These are phyloP conservation scores for Eulemur coronatus DNA, from an alignment of 2,797 vertebrate genomes.

Conservation along the genomic window DNA sequence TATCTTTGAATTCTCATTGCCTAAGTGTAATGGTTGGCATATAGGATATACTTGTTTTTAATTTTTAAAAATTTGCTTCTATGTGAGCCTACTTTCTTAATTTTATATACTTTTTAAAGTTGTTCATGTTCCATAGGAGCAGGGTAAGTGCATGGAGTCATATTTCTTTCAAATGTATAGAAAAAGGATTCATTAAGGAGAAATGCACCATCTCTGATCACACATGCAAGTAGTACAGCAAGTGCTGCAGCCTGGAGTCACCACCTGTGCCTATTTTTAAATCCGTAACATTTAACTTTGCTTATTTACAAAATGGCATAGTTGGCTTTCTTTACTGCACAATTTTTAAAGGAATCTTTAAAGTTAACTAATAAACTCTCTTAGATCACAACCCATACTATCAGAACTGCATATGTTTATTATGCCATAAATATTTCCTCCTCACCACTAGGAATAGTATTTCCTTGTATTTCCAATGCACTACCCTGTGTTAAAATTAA, in stretches of 20 bases:
- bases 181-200: not conserved
- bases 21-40: not conserved
- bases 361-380: not conserved
- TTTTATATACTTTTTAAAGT: not conserved
- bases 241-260: not conserved
- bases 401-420: not conserved
- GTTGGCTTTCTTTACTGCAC: not conserved
- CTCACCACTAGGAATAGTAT: not conserved
- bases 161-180: not conserved
- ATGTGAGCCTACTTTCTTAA: not conserved
- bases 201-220: not conserved
- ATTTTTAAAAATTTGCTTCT: not conserved
- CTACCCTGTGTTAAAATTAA: not conserved
- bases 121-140: not conserved
- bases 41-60: not conserved
- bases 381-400: not conserved
- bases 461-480: not conserved
- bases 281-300: not conserved
- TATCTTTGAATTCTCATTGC: not conserved
- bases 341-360: not conserved
- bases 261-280: not conserved
- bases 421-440: not conserved
- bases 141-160: too few relatives aligned
- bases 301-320: not conserved
- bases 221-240: rapidly evolving